phyloP scores from a whole-genome alignment of 1,140 invertebrate species.

The Babylonia areolata region DNA sequence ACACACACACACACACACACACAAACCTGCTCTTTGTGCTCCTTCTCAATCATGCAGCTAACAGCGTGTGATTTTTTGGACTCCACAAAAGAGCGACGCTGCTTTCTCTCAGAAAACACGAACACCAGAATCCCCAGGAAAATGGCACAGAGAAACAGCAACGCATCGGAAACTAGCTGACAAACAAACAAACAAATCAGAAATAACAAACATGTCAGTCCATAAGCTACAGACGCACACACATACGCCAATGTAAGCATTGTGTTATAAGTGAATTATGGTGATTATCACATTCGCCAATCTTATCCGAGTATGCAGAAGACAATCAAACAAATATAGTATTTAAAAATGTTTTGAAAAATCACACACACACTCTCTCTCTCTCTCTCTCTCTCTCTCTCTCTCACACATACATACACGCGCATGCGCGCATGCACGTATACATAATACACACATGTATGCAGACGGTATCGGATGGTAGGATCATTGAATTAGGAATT shows the following conservation, averaged over 20 bases:
- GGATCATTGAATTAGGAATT: too few relatives aligned
- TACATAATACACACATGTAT: not conserved
- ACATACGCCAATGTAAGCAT: too few relatives aligned
- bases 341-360: not conserved
- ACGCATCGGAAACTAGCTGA: constrained; percentile 84
- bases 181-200: too few relatives aligned
- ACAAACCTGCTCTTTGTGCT: constrained; percentile 90
- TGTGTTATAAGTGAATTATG: too few relatives aligned
- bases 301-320: constrained; percentile 41
- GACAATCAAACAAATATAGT: too few relatives aligned
- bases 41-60: constrained; percentile 93
- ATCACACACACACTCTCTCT: constrained; percentile 45
- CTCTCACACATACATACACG: not conserved
- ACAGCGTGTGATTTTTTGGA: constrained; percentile 93
- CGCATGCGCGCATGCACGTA: not conserved
- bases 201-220: too few relatives aligned
- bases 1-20: not conserved
- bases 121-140: constrained; percentile 86
- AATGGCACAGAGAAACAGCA: constrained; percentile 83
- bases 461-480: too few relatives aligned
- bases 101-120: constrained; percentile 89
- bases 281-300: too few relatives aligned
- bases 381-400: constrained; percentile 58
- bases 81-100: constrained; percentile 91
- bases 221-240: too few relatives aligned